Evolutionary conservation across 2,113 vertebrate genomes (phyloP).

Genomic region (Mustela nigripes): DNA sequence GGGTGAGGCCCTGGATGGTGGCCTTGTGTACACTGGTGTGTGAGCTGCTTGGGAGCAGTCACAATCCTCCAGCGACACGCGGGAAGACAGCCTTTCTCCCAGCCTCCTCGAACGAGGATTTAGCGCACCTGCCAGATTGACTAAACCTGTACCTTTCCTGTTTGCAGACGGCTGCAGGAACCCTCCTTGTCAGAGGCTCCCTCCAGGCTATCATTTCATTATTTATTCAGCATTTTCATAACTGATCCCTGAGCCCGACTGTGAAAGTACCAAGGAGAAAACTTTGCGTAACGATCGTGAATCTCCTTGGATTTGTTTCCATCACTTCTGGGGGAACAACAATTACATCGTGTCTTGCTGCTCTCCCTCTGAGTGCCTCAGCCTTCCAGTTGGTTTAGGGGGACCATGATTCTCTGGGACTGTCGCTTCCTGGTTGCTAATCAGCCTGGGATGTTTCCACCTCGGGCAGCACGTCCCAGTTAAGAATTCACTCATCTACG

Average conservation of each 20-base stretch:
- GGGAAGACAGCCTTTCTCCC: conserved; percentile 62
- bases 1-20: not conserved
- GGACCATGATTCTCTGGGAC: conserved; percentile 50
- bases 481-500: not conserved
- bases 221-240: conserved; percentile 85
- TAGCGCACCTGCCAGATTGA: conserved; percentile 82
- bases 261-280: conserved; percentile 84
- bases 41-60: not conserved
- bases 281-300: conserved; percentile 83
- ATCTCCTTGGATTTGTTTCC: conserved; percentile 76
- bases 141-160: conserved; percentile 81
- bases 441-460: not conserved
- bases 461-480: not conserved
- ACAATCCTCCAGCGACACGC: conserved; percentile 64
- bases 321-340: conserved; percentile 81
- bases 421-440: not conserved
- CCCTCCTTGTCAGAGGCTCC: conserved; percentile 69
- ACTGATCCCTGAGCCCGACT: conserved; percentile 77
- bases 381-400: conserved; percentile 79
- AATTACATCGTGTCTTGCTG: conserved; percentile 80
- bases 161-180: conserved; percentile 83
- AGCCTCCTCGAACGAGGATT: conserved; percentile 75
- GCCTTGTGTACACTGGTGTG: accelerated
- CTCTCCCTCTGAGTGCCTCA: conserved; percentile 66
- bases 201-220: conserved; percentile 78